Base-by-base conservation (phyloP, 2,113 vertebrate genomes). In the Marmota flaviventris region DNA sequence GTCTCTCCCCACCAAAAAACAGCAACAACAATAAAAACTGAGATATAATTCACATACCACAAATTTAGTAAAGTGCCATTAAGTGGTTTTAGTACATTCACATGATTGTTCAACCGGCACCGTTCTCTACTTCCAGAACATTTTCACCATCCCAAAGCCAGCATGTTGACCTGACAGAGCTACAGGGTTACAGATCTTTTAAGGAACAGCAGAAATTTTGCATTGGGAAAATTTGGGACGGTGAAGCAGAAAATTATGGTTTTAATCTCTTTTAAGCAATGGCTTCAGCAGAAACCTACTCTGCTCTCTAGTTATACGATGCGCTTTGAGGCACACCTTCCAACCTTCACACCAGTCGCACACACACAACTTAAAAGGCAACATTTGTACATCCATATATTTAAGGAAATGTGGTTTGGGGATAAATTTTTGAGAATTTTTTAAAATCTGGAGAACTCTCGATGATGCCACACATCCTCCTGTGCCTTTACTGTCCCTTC, bases 391-490 rank as follows among this genome's bases (percentile, higher is more conserved):
- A 34, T 0, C 56, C 27, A 17, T 29, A 13, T 14, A 22, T 42
- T 81, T 67, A 89, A 95, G 37, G 51, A 73, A 82, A 81, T 14
- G 13, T 9, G 73, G 39, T 37, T 81, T 91, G 4, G 2, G 11
- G 7, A 27, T n/a, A 89, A 56, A 22, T 20, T 22, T 42, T 42
- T 45, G 27, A 58, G 85, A 42, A 32, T 37, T 39, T 32, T 58
- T 32, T 24, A 85, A 78, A 69, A 53, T 65, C 32, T 72, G 34
- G 93, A 58, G 72, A 81, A 75, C 61, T 90, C 58, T 37, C 61
- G 20, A 45, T 42, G 61, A 16, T 69, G 67, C 22, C 1, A 3
- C 25, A 27, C 17, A 37, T 53, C 34, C 29, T 5, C 3, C 18
- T 1, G 5, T 1, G 34, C 1, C 69, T 85, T 42, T 39, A 0